Evolutionary conservation across 2,113 vertebrate genomes (phyloP), one percentile per base, ranked within the genome.

Genomic region (Butorides virescens): DNA sequence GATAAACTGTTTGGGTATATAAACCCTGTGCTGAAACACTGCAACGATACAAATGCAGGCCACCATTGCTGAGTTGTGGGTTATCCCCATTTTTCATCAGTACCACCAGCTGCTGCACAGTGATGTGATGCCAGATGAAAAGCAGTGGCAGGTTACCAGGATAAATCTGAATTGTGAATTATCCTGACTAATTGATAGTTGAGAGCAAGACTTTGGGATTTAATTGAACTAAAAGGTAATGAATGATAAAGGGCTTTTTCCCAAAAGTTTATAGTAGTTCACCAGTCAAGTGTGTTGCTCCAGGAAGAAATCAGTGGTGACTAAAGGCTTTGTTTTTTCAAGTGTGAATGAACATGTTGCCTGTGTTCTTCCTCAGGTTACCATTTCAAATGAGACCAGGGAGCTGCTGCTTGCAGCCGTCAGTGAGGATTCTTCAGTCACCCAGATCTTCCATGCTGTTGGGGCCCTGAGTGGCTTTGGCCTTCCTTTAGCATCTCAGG

Each of bases 351-450:
- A 4, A 11, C 0, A 0, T 73, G 27, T 90, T 80, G 21, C 37
- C 39, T 86, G 13, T 97, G 59, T 95, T 68, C 37, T 84, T 91
- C 65, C 78, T 79, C 94, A 99, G 99, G 99, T 99, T 70, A 98
- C 98, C 9, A 96, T 99, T 93, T 99, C 99, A 47, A 99, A 99
- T 49, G 99, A 99, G 97, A 99, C 99, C 30, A 98, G 99, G 44
- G 99, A 99, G 91, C 98, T 99, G 81, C 98, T 99, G 17, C 98
- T 99, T 96, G 99, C 99, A 42, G 98, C 99, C 16, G 98, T 99
- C 55, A 99, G 99, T 13, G 99, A 99, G 96, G 99, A 99, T 92
- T 99, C 99, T 2, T 98, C 99, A 3, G 90, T 99, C 91, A 95
- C 98, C 36, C 99, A 99, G 97, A 99, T 99, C 93, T 98, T 99